Evolutionary conservation across 2,797 vertebrate genomes (phyloP), one percentile per base, ranked within the genome.

Genomic region (Phylloscopus collybita): DNA sequence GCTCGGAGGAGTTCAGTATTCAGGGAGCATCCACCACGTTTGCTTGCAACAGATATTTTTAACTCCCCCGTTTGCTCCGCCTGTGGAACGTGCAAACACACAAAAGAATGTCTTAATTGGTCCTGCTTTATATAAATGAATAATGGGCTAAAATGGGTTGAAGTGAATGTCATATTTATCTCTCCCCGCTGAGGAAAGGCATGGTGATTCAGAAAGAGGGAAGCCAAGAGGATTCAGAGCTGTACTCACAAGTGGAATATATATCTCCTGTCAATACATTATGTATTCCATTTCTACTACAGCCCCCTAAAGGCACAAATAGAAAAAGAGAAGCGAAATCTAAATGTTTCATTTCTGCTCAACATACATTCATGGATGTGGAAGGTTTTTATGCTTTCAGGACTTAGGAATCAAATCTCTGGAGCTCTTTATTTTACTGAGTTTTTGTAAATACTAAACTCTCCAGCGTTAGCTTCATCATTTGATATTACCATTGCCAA

Each of bases 111-210:
- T 96, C 96, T 97, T 98, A 97, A 98, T 98, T 98, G 96, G 95
- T 95, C 93, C 93, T 97, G 95, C 97, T 98, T 98, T 97, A 97
- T 98, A 96, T 95, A 98, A 98, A 97, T 96, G 97, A 98, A 98
- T 98, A 98, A 98, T 98, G 94, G 96, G 80, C 96, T 98, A 97
- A 97, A 98, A 98, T 97, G 97, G 96, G 92, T 97, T 98, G 97
- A 96, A 97, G 96, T 97, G 97, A 98, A 97, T 97, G 96, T 96
- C 96, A 95, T 97, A 98, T 98, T 98, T 98, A 97, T 98, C 96
- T 97, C 97, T 97, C 96, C 97, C 96, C 97, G 95, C 96, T 92
- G 97, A 97, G 96, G 96, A 97, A 97, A 97, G 96, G 94, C 96
- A 96, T 59, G 94, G 97, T 98, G 97, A 98, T 97, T 98, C 97